phyloP scores from a whole-genome alignment of 2,888 invertebrate species.

The Ptychoptera contaminata region DNA sequence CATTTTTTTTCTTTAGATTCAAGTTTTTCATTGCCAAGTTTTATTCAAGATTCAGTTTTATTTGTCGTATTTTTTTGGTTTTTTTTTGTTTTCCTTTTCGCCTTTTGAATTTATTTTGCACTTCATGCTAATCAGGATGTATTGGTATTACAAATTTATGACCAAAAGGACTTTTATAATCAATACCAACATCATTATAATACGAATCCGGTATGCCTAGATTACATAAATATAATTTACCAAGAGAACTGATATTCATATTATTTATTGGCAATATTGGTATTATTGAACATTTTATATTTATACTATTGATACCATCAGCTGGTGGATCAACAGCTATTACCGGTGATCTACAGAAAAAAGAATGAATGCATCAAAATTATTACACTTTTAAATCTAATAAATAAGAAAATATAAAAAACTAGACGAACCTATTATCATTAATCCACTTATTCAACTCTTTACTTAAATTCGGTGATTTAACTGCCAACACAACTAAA shows the following conservation, averaged over 20 bases:
- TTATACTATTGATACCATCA: slow-evolving; percentile 41
- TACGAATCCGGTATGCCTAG: slow-evolving; percentile 65
- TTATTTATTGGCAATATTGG: slow-evolving; percentile 55
- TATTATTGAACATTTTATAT: slow-evolving; percentile 51
- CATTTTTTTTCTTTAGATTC: no score
- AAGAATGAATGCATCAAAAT: not conserved
- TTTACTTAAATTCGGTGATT: slow-evolving; percentile 28
- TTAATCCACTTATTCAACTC: slow-evolving; percentile 50
- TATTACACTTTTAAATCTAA: not conserved
- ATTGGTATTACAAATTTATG: slow-evolving; percentile 67
- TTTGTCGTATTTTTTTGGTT: no score
- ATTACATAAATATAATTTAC: slow-evolving; percentile 72
- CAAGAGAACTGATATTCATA: slow-evolving; percentile 36
- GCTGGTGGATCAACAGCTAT: slow-evolving; percentile 63
- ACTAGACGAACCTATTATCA: slow-evolving; percentile 33
- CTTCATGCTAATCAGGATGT: slow-evolving; percentile 26
- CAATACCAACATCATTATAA: slow-evolving; percentile 57
- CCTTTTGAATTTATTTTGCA: not conserved
- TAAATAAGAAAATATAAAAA: not conserved
- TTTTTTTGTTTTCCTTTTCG: no score
- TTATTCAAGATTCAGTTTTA: no score
- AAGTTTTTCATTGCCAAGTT: no score
- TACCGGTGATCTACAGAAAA: slow-evolving; percentile 41
- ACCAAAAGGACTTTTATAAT: slow-evolving; percentile 73
- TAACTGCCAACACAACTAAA: slow-evolving; percentile 30